phyloP scores from a whole-genome alignment of 1,140 invertebrate species.

The Papilio polytes region DNA sequence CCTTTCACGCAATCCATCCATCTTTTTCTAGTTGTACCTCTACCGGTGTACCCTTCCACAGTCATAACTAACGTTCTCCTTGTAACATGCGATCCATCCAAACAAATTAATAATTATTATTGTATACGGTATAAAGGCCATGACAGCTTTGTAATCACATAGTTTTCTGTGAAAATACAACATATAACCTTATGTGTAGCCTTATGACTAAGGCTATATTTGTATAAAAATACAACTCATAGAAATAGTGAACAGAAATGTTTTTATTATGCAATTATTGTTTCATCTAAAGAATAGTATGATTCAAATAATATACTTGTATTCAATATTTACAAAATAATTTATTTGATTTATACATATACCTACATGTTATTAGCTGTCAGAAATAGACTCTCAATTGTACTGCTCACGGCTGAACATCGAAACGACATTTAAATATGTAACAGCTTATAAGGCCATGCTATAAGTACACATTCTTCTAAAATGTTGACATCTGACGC shows the following conservation, averaged over 20 bases:
- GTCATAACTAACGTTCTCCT: too few species aligned
- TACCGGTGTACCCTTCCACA: too few species aligned
- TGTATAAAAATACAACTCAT: background rate
- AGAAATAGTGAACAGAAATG: conserved; percentile 1
- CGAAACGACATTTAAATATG: too few species aligned
- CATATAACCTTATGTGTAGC: background rate
- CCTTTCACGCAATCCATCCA: too few species aligned
- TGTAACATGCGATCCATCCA: too few species aligned
- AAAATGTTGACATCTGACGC: too few species aligned
- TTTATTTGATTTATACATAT: background rate
- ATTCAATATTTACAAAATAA: conserved; percentile 1
- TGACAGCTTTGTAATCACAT: background rate
- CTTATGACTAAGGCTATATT: background rate
- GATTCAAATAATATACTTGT: background rate
- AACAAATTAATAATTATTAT: too few species aligned
- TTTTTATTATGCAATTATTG: conserved; percentile 12
- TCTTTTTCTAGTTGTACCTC: too few species aligned
- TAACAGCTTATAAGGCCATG: too few species aligned
- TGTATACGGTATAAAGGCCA: too few species aligned
- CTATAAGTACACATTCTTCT: too few species aligned
- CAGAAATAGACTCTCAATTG: background rate
- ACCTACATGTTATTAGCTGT: background rate
- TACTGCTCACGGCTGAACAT: too few species aligned
- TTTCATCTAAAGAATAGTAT: conserved; percentile 7
- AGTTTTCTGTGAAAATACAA: background rate